Evolutionary conservation across 2,797 vertebrate genomes (phyloP).

Genomic region (Heliangelus exortis): DNA sequence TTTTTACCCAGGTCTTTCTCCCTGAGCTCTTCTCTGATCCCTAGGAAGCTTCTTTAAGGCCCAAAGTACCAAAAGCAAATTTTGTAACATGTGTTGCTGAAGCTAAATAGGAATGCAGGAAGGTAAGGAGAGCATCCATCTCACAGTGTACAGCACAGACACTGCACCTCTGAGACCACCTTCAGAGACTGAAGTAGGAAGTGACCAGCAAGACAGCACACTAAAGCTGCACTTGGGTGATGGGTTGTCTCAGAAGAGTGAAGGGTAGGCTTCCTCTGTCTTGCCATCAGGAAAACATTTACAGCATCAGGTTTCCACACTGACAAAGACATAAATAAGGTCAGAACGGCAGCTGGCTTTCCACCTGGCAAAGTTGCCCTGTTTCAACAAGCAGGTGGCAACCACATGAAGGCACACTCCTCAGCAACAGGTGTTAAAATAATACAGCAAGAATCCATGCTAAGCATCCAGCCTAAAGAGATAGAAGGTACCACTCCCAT

Average conservation of each 20-base stretch:
- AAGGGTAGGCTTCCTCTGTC: neutral
- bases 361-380: neutral
- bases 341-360: neutral
- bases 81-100: neutral
- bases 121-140: neutral
- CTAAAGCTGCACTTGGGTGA: neutral
- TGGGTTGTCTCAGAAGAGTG: neutral
- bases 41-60: neutral
- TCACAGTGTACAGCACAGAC: neutral
- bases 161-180: neutral
- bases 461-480: neutral
- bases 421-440: neutral
- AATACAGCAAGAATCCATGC: neutral
- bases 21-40: neutral
- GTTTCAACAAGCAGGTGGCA: neutral
- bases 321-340: neutral
- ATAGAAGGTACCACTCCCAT: neutral
- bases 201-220: neutral
- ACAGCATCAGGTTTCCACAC: neutral
- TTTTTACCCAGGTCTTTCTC: neutral
- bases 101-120: neutral
- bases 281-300: neutral
- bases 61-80: neutral
- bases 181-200: neutral
- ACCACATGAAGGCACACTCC: neutral